Evolutionary conservation across 1,140 invertebrate genomes (phyloP).

Genomic region (Hyles euphorbiae): DNA sequence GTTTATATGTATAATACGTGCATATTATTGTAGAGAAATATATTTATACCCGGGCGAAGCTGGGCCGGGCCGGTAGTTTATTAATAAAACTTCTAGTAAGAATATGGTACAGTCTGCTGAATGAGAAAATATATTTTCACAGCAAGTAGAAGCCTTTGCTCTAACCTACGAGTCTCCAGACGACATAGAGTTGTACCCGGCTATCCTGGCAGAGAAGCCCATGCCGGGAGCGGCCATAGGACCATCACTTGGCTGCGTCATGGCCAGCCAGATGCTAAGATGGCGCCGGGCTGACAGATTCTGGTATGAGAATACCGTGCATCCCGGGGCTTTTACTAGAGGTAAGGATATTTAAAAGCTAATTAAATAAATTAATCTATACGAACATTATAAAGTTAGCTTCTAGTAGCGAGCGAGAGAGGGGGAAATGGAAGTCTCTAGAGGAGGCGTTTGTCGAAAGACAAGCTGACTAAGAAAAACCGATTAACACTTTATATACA

Average conservation of each 20-base stretch:
- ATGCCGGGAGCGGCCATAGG: conserved; percentile 81
- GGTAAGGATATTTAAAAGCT: conserved; percentile 12
- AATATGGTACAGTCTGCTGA: too few species aligned
- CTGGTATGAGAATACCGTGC: conserved; percentile 78
- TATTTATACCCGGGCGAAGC: too few species aligned
- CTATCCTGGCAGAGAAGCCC: conserved; percentile 81
- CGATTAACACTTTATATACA: too few species aligned
- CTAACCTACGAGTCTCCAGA: conserved; percentile 78
- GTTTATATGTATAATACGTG: too few species aligned
- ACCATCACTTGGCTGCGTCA: conserved; percentile 86
- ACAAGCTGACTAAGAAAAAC: too few species aligned
- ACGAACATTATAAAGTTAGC: neutral
- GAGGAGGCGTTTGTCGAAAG: too few species aligned
- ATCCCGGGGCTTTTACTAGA: conserved; percentile 76
- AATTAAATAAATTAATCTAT: conserved; percentile 1
- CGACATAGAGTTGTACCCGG: conserved; percentile 87
- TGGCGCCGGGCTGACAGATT: conserved; percentile 82
- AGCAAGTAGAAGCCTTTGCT: conserved; percentile 65
- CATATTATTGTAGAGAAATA: too few species aligned
- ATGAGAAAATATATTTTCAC: neutral
- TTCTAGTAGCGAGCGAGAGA: too few species aligned
- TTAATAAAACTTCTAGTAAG: too few species aligned
- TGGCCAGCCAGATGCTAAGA: conserved; percentile 83
- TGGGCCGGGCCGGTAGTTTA: too few species aligned
- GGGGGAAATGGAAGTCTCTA: too few species aligned